Evolutionary conservation across 2,888 invertebrate species (phyloP).

Genomic region (Calephelis perditalis): DNA sequence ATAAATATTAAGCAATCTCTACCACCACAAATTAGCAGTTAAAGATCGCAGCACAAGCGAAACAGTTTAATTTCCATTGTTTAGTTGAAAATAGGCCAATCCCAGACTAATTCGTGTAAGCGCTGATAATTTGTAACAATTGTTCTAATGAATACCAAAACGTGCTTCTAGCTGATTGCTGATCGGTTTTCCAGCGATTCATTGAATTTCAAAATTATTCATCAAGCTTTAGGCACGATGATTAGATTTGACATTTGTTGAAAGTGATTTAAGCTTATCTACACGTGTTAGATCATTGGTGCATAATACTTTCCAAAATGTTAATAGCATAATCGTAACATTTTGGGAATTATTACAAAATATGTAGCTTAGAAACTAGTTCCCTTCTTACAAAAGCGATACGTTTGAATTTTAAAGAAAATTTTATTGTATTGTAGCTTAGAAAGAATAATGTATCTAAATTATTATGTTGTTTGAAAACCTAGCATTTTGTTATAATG

Average conservation of each 20-base stretch:
- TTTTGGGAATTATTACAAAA: no score
- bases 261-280: slow-evolving; percentile 14
- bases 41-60: slow-evolving; percentile 46
- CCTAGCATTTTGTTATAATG: no score
- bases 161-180: slow-evolving; percentile 35
- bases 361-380: no score
- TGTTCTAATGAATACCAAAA: slow-evolving; percentile 53
- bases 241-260: slow-evolving; percentile 25
- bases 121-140: slow-evolving; percentile 58
- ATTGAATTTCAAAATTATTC: slow-evolving; percentile 37
- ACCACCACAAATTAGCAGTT: slow-evolving; percentile 37
- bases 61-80: slow-evolving; percentile 66
- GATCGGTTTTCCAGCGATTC: slow-evolving; percentile 35
- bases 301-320: not conserved
- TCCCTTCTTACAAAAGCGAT: no score
- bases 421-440: no score
- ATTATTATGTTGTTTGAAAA: no score
- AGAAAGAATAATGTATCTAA: no score
- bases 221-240: slow-evolving; percentile 32
- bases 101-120: slow-evolving; percentile 51
- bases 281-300: slow-evolving; percentile 14
- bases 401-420: no score
- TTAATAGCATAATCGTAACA: slow-evolving; percentile 1
- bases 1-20: slow-evolving; percentile 51
- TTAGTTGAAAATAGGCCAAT: slow-evolving; percentile 57